phyloP scores from a whole-genome alignment of 2,888 invertebrate species.

The Synanthedon andrenaeformis region DNA sequence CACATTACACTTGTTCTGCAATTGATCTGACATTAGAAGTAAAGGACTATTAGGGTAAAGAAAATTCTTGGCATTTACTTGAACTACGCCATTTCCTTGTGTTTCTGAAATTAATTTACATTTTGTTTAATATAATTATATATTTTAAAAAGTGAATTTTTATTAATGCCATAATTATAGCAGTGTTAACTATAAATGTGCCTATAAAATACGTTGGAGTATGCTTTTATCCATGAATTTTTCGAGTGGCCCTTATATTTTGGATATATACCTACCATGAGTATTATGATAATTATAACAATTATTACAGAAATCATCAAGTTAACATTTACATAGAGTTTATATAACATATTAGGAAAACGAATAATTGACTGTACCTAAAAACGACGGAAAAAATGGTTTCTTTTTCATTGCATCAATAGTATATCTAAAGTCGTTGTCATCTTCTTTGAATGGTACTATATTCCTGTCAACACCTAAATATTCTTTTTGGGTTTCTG shows the following conservation, averaged over 20 bases:
- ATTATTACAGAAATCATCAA: too few relatives aligned
- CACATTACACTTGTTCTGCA: constrained; percentile 41
- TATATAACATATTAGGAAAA: neutral
- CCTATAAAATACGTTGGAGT: too few relatives aligned
- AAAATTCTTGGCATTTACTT: constrained; percentile 73
- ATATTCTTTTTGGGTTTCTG: constrained; percentile 37
- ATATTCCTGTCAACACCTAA: constrained; percentile 57
- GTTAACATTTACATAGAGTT: neutral
- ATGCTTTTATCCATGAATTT: too few relatives aligned
- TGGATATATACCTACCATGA: too few relatives aligned
- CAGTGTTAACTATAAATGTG: neutral
- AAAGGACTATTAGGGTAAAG: constrained; percentile 71
- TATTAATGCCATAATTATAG: neutral
- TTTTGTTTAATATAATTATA: neutral
- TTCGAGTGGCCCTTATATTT: too few relatives aligned
- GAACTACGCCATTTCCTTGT: constrained; percentile 42
- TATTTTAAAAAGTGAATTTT: neutral
- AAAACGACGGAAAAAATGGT: constrained; percentile 59
- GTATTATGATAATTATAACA: neutral
- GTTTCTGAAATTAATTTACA: constrained; percentile 27
- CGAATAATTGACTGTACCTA: constrained; percentile 28
- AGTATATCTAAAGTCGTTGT: constrained; percentile 62
- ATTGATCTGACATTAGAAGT: constrained; percentile 55
- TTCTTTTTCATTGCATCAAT: constrained; percentile 59
- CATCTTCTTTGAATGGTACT: constrained; percentile 44